These are phyloP conservation scores for Prosopocoilus inquinatus DNA, from an alignment of 2,888 invertebrate genomes.

Conservation along the genomic window DNA sequence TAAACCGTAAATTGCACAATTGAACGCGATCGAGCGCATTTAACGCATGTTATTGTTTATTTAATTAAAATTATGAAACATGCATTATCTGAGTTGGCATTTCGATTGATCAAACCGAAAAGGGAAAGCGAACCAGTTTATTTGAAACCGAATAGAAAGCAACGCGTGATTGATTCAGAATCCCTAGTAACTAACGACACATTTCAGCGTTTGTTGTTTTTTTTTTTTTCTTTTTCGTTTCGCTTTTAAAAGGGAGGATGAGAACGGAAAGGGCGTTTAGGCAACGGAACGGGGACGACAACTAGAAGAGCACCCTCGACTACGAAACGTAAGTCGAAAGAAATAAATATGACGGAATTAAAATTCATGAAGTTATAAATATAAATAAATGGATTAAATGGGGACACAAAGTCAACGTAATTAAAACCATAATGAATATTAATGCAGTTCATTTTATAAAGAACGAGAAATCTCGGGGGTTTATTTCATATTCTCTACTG, in stretches of 20 bases:
- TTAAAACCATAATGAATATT: constrained; percentile 40
- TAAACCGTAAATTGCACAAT: constrained; percentile 12
- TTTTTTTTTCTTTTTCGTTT: not conserved
- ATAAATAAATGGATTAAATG: constrained; percentile 39
- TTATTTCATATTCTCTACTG: not conserved
- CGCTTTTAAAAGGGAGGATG: not conserved
- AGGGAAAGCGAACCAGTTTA: constrained; percentile 30
- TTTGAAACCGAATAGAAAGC: constrained; percentile 29
- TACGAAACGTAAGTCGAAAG: constrained; percentile 13
- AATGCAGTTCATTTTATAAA: constrained; percentile 24
- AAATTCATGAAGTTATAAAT: constrained; percentile 40
- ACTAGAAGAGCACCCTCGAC: no score
- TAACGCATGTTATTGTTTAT: constrained; percentile 21
- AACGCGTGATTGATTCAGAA: constrained; percentile 19
- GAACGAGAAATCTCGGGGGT: constrained; percentile 9
- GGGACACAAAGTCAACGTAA: constrained; percentile 36
- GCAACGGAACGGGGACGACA: no score
- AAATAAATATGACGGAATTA: constrained; percentile 35
- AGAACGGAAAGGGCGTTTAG: no score
- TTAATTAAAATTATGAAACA: constrained; percentile 24
- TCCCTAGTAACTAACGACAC: constrained; percentile 10
- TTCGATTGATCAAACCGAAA: constrained; percentile 24
- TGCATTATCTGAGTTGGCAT: constrained; percentile 21
- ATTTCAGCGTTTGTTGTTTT: not conserved
- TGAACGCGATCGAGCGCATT: constrained; percentile 13